Percentiles rank a stretch among this genome's conserved stretches.
phyloP scores from a whole-genome alignment of 2,888 invertebrate species.

The Arge pagana region DNA sequence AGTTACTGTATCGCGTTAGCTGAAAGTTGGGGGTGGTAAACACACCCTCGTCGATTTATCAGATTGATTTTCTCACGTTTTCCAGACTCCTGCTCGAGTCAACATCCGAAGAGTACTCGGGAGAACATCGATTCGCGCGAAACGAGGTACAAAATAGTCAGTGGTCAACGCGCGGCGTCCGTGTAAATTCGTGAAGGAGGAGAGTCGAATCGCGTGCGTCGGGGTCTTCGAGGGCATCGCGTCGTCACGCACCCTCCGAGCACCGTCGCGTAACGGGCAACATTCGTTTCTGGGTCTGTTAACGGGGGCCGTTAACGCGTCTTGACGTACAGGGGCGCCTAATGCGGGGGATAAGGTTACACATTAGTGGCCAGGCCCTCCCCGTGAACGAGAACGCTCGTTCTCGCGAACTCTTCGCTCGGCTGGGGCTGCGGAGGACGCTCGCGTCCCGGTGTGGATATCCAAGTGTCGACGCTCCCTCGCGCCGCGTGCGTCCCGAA shows the following conservation, averaged over 20 bases:
- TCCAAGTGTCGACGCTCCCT: slow-evolving; percentile 27
- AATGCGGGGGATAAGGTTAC: slow-evolving; percentile 22
- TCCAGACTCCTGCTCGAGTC: no score
- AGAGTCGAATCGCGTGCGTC: slow-evolving; percentile 30
- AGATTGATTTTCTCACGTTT: no score
- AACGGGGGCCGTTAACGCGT: slow-evolving; percentile 36
- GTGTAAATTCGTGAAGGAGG: neutral
- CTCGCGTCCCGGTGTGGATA: slow-evolving; percentile 28
- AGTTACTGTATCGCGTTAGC: no score
- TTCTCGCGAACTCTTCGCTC: slow-evolving; percentile 3
- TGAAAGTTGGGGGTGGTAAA: no score
- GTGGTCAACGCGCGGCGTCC: no score
- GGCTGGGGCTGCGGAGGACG: neutral
- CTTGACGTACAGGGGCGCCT: slow-evolving; percentile 28
- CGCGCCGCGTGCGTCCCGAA: slow-evolving; percentile 42
- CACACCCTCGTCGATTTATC: no score
- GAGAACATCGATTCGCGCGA: no score
- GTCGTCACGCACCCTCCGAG: slow-evolving; percentile 21
- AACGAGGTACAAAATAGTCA: no score
- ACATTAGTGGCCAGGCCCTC: slow-evolving; percentile 20
- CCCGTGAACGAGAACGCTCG: slow-evolving; percentile 28
- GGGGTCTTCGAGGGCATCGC: slow-evolving; percentile 25
- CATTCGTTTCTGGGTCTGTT: slow-evolving; percentile 32
- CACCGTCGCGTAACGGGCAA: slow-evolving; percentile 15
- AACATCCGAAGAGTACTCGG: no score